Conservation (phyloP, 2,888 invertebrate genomes). For the Lycocerus yunnanus region DNA sequence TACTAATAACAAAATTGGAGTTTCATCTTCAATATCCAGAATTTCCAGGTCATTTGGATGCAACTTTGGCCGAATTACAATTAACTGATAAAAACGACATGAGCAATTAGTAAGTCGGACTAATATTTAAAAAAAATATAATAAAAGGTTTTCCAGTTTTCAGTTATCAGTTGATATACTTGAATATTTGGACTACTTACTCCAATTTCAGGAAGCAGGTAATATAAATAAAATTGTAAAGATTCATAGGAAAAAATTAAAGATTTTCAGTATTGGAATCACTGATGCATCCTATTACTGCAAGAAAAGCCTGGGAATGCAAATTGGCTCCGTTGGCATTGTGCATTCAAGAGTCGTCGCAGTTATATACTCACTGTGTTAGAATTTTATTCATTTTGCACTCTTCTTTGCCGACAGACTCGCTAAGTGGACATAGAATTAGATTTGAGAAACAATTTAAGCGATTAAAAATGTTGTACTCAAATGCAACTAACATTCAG, state of each 20-base stretch:
- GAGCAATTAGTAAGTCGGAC: constrained; percentile 83
- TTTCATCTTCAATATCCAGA: constrained; percentile 93
- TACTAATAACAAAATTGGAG: constrained; percentile 87
- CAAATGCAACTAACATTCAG: constrained; percentile 91
- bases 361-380: constrained; percentile 95
- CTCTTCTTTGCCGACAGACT: constrained; percentile 86
- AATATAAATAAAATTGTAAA: constrained; percentile 42
- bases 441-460: constrained; percentile 90
- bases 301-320: constrained; percentile 97
- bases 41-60: constrained; percentile 89
- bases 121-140: background rate
- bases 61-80: constrained; percentile 84
- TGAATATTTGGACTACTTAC: constrained; percentile 96
- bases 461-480: constrained; percentile 89
- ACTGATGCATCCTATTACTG: constrained; percentile 90
- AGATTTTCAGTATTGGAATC: constrained; percentile 81
- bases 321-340: constrained; percentile 94
- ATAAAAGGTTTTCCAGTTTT: constrained; percentile 63
- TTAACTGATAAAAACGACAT: constrained; percentile 90
- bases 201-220: constrained; percentile 88
- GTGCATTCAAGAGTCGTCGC: constrained; percentile 93
- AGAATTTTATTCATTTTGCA: constrained; percentile 95
- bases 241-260: background rate
- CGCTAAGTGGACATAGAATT: constrained; percentile 84
- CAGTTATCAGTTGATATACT: constrained; percentile 97